A percentile compares a stretch with the other conserved stretches of the same genome.
phyloP scores from a whole-genome alignment of 2,797 vertebrate species.

The Sphenodon punctatus region DNA sequence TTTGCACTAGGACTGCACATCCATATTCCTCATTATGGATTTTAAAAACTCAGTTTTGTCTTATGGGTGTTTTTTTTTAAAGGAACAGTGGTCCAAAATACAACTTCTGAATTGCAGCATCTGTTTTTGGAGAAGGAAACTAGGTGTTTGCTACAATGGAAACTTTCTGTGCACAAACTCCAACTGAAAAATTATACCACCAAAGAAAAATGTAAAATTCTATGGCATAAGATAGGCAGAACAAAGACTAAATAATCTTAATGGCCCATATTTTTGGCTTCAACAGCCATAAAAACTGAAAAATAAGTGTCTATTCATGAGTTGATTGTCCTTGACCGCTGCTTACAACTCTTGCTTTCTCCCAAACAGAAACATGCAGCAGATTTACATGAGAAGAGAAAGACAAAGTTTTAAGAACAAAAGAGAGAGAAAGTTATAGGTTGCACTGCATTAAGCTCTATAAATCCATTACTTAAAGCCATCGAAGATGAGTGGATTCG shows the following conservation, averaged over 20 bases:
- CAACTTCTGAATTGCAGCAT: neutral
- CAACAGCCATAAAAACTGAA: too few relatives aligned
- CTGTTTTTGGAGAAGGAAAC: neutral
- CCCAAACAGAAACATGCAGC: neutral
- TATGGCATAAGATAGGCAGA: too few relatives aligned
- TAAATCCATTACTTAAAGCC: conserved; percentile 86
- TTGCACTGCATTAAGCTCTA: conserved; percentile 79
- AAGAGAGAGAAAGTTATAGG: conserved; percentile 76
- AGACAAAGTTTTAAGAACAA: conserved; percentile 5
- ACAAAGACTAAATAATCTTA: too few relatives aligned
- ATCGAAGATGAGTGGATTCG: conserved; percentile 81
- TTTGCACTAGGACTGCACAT: neutral
- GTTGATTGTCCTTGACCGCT: neutral
- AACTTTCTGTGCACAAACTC: neutral
- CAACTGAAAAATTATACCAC: neutral
- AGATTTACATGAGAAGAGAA: too few relatives aligned
- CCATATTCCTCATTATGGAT: fast-evolving
- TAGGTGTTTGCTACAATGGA: fast-evolving
- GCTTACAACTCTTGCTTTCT: neutral
- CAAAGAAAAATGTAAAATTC: too few relatives aligned
- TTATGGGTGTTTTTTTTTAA: neutral
- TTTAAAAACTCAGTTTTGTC: fast-evolving
- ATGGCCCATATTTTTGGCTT: too few relatives aligned
- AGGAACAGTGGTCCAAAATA: neutral
- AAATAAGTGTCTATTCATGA: neutral